Percentiles rank a stretch among this genome's conserved stretches.
phyloP scores from a whole-genome alignment of 2,113 vertebrate species.

The Pitta sordida region DNA sequence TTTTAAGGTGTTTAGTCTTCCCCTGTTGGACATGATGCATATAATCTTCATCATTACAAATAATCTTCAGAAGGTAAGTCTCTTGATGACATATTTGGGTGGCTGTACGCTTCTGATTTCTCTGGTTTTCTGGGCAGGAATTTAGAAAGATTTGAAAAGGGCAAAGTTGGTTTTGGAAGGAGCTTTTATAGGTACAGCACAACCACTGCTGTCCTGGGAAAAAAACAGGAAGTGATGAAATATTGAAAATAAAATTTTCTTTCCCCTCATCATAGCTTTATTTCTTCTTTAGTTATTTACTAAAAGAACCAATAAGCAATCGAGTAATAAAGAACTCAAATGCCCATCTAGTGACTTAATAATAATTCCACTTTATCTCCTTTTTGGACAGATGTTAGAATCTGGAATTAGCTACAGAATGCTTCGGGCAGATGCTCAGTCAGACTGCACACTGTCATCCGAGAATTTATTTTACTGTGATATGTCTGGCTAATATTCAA shows the following conservation, averaged over 20 bases:
- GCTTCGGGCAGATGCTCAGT: constrained; percentile 6
- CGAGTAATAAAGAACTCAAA: not conserved
- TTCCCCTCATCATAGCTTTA: not conserved
- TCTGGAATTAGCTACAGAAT: not conserved
- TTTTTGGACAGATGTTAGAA: constrained; percentile 18
- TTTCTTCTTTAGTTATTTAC: not conserved
- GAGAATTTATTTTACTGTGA: not conserved
- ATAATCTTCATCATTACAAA: accelerated
- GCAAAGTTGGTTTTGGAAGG: not conserved
- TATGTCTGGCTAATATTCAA: constrained; percentile 31
- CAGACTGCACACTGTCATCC: not conserved
- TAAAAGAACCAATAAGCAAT: not conserved
- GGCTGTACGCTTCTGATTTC: not conserved
- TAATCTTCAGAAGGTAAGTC: not conserved
- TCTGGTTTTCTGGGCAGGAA: not conserved
- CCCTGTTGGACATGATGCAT: not conserved
- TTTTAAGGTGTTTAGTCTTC: not conserved
- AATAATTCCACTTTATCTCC: not conserved
- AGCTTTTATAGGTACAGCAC: not conserved
- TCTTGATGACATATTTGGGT: not conserved
- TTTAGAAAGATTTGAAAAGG: not conserved
- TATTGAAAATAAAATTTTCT: not conserved
- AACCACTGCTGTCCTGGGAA: not conserved
- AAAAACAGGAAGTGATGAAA: not conserved
- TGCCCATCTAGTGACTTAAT: not conserved